phyloP scores from a whole-genome alignment of 2,888 invertebrate species.

The Microctonus hyperodae region DNA sequence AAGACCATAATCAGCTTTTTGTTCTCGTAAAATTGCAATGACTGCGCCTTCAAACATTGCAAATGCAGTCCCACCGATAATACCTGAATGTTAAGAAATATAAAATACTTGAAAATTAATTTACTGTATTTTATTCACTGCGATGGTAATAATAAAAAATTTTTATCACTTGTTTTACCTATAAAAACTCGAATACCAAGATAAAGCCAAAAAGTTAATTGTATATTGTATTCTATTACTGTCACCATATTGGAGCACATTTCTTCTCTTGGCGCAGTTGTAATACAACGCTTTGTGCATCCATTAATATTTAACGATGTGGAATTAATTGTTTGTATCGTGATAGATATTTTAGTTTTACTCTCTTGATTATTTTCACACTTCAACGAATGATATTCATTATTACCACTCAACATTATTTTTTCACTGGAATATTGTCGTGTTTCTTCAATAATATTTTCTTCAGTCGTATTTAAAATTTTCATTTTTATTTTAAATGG shows the following conservation, averaged over 20 bases:
- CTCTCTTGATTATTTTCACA: conserved; percentile 58
- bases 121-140: not conserved
- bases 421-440: conserved; percentile 40
- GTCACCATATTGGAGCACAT: conserved; percentile 70
- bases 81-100: conserved; percentile 65
- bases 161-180: conserved; percentile 41
- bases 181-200: conserved; percentile 68
- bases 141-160: not conserved
- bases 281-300: conserved; percentile 70
- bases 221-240: conserved; percentile 70
- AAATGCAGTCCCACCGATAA: conserved; percentile 77
- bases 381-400: conserved; percentile 39
- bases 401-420: conserved; percentile 33
- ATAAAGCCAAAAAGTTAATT: conserved; percentile 77
- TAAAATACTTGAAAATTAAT: not conserved
- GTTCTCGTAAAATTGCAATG: conserved; percentile 77
- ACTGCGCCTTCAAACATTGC: conserved; percentile 85
- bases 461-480: conserved; percentile 35
- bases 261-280: conserved; percentile 66
- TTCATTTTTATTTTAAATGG: conserved; percentile 43
- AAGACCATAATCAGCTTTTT: conserved; percentile 79
- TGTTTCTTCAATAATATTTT: conserved; percentile 41
- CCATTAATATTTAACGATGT: conserved; percentile 60
- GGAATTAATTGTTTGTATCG: conserved; percentile 61
- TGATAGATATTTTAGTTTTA: conserved; percentile 60